Base-by-base conservation (phyloP, 2,888 invertebrate species). In the Quadroppia sp. region DNA sequence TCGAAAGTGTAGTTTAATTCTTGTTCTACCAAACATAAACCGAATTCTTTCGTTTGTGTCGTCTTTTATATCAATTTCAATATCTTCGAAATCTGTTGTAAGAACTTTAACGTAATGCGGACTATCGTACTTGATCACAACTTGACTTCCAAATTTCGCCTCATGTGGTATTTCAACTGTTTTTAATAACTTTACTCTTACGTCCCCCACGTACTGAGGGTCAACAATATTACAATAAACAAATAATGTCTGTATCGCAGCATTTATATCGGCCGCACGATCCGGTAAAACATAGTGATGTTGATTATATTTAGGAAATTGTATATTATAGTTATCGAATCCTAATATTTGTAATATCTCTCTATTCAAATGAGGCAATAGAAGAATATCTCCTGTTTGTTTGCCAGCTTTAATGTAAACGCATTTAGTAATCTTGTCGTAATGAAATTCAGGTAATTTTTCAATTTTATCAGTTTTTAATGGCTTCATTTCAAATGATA, bases 31-130 rank as follows among this genome's bases (percentile, higher is more conserved):
- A 17, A 20, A 61, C 20, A 40, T 1, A 64, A 72, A 72, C 17
- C 20, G 20, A 13, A 72, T 45, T 23, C 23, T 23, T 28, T 28
- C 6, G 25, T 64, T 64, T 13, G 17, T 30, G 15, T 72, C 72
- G 30, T 72, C 42, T 30, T 64, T 61, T 20, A 61, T 64, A 40
- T 72, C 48, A n/a, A 72, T 40, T 64, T 42, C 25, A 4, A 72
- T 72, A 23, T n/a, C 17, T 17, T 61, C 64, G 28, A 72, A 45
- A 2, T 28, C 28, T 0, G 3, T 32, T 9, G 15, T 2, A 13
- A 23, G 20, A 42, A 73, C 25, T 4, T 67, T 67, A 15, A 67
- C 13, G 30, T 73, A 73, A 23, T 67, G n/a, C 23, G 73, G 73
- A 1, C 36, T 67, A 11, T n/a, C 11, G 9, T 45, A 73, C 11